phyloP scores from a whole-genome alignment of 2,888 invertebrate genomes.

The Trichogramma evanescens region DNA sequence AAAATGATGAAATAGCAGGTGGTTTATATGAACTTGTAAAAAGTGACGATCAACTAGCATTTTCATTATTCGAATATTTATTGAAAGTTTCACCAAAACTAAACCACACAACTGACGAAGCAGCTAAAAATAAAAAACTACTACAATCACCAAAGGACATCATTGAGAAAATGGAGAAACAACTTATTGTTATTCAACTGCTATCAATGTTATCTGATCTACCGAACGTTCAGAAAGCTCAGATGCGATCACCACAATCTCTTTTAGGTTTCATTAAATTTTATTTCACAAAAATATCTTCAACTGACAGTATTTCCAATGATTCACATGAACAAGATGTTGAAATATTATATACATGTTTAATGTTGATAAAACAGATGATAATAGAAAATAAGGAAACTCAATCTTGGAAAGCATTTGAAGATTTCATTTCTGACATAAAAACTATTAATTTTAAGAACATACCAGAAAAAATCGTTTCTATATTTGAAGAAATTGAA shows the following conservation, averaged over 20 bases:
- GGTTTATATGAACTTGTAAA: conserved; percentile 40
- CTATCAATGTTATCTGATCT: conserved; percentile 40
- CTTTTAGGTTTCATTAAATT: conserved; percentile 42
- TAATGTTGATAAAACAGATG: conserved; percentile 45
- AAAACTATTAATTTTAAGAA: conserved; percentile 21
- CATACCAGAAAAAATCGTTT: conserved; percentile 28
- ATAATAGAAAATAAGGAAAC: conserved; percentile 30
- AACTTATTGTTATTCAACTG: conserved; percentile 37
- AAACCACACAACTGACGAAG: conserved; percentile 8
- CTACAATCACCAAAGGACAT: conserved; percentile 30
- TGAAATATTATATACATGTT: conserved; percentile 39
- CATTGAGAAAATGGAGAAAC: conserved; percentile 33
- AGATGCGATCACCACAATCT: conserved; percentile 38
- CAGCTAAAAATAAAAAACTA: conserved; percentile 7
- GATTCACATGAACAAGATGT: conserved; percentile 26
- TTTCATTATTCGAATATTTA: conserved; percentile 44
- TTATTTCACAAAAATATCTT: conserved; percentile 32
- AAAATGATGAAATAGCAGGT: conserved; percentile 37
- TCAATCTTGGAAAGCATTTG: conserved; percentile 36
- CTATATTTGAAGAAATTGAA: conserved; percentile 37
- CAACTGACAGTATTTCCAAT: conserved; percentile 7
- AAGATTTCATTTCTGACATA: conserved; percentile 35
- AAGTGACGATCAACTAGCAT: conserved; percentile 32
- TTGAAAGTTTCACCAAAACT: conserved; percentile 37
- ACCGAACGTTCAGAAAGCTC: conserved; percentile 37